These are phyloP conservation scores for Coptodon rendalli DNA, from an alignment of 2,113 vertebrate genomes.

Conservation along the genomic window DNA sequence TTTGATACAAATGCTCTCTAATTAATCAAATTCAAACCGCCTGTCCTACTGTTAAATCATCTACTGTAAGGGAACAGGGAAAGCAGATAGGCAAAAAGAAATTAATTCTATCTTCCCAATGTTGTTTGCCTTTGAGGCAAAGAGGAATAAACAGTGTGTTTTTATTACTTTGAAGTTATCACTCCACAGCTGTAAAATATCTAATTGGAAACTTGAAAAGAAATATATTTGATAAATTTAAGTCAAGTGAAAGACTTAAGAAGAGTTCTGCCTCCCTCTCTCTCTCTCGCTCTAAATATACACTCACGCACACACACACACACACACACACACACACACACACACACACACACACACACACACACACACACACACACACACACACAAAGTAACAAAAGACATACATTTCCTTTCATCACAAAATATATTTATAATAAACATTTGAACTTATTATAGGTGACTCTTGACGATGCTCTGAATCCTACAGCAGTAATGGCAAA, in stretches of 20 bases:
- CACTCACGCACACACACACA: too few relatives aligned
- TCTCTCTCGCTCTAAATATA: background rate
- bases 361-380: background rate
- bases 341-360: background rate
- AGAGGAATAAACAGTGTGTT: slow-evolving; percentile 52
- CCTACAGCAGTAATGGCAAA: background rate
- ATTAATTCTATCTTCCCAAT: slow-evolving; percentile 38
- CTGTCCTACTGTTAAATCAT: slow-evolving; percentile 27
- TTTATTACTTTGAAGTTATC: slow-evolving; percentile 63
- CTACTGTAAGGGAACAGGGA: slow-evolving; percentile 23
- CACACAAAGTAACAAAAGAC: background rate
- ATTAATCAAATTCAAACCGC: slow-evolving; percentile 59
- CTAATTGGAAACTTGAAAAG: slow-evolving; percentile 57
- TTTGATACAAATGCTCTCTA: slow-evolving; percentile 61
- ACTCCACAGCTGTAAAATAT: slow-evolving; percentile 27
- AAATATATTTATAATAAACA: background rate
- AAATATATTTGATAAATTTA: slow-evolving; percentile 39
- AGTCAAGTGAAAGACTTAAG: background rate
- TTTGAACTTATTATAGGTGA: background rate
- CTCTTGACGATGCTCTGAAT: background rate
- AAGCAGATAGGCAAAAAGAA: slow-evolving; percentile 45
- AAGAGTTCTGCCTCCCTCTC: background rate
- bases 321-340: background rate
- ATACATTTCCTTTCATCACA: background rate
- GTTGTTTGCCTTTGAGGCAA: slow-evolving; percentile 53